Conservation (phyloP, 2,888 invertebrate species). For the Dione vanillae region DNA sequence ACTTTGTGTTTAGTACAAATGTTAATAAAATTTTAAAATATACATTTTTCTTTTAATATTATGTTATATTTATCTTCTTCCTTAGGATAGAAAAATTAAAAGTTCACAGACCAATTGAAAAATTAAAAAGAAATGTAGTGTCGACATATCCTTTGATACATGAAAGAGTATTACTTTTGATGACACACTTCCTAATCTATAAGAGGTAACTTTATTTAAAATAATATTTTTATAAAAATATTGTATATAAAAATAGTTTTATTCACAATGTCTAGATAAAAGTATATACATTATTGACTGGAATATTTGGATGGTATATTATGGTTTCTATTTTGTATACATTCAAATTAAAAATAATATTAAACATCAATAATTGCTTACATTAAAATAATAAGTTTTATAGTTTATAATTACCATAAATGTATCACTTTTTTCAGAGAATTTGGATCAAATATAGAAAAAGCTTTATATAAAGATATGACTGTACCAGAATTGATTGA, state of each 20-base stretch:
- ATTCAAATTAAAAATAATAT: too few species aligned
- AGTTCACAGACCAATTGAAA: slow-evolving; percentile 64
- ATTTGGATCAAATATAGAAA: slow-evolving; percentile 79
- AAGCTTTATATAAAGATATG: slow-evolving; percentile 84
- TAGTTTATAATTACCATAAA: too few species aligned
- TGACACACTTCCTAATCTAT: slow-evolving; percentile 86
- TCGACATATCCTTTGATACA: slow-evolving; percentile 89
- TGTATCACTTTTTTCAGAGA: slow-evolving; percentile 60
- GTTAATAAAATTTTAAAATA: not conserved
- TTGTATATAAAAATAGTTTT: too few species aligned
- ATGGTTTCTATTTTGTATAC: too few species aligned
- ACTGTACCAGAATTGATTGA: slow-evolving; percentile 82
- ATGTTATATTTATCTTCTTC: not conserved
- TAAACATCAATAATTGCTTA: too few species aligned
- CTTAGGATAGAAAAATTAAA: slow-evolving; percentile 68
- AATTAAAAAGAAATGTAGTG: slow-evolving; percentile 72
- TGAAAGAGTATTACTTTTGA: slow-evolving; percentile 85
- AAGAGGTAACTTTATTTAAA: slow-evolving; percentile 72
- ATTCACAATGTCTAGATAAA: too few species aligned
- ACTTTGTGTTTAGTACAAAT: not conserved
- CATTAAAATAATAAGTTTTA: too few species aligned
- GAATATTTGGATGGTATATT: too few species aligned
- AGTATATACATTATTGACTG: too few species aligned
- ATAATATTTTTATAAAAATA: not conserved
- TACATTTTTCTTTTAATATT: not conserved